Conservation (phyloP, 2,113 vertebrate species). For the Ceratotherium simum region DNA sequence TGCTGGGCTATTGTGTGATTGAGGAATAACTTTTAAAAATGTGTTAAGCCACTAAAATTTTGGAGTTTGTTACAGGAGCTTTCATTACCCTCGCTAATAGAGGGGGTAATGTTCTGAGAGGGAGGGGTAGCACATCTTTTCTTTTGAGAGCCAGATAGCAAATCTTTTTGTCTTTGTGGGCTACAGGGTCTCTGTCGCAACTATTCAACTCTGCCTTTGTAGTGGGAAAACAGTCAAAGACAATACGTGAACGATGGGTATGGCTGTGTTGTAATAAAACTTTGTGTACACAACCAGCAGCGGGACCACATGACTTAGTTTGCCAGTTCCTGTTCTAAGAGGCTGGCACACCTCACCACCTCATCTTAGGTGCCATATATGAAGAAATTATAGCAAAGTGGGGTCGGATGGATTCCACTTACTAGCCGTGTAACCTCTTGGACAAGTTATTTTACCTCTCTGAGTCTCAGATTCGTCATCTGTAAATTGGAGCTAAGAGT, state of each 20-base stretch:
- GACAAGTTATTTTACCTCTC: background rate
- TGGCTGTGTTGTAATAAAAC: conserved; percentile 9
- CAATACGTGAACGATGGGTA: background rate
- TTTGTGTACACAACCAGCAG: background rate
- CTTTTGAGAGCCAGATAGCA: background rate
- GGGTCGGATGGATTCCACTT: background rate
- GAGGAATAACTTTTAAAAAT: background rate
- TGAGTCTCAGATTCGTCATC: background rate
- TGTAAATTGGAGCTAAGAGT: conserved; percentile 3
- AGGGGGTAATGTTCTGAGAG: background rate
- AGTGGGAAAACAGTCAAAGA: background rate
- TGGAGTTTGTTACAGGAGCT: background rate
- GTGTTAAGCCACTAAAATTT: background rate
- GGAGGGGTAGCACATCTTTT: background rate
- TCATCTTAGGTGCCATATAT: background rate
- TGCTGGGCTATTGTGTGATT: background rate
- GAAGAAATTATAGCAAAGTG: background rate
- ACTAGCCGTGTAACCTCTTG: background rate
- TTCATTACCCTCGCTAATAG: background rate
- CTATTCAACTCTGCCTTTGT: background rate
- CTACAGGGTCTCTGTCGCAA: background rate
- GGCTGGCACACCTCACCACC: background rate
- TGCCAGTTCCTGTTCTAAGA: background rate
- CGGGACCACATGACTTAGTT: background rate
- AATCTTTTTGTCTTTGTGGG: background rate